These are phyloP conservation scores for Cataglyphis livida DNA, from an alignment of 2,888 invertebrate genomes.

Conservation along the genomic window DNA sequence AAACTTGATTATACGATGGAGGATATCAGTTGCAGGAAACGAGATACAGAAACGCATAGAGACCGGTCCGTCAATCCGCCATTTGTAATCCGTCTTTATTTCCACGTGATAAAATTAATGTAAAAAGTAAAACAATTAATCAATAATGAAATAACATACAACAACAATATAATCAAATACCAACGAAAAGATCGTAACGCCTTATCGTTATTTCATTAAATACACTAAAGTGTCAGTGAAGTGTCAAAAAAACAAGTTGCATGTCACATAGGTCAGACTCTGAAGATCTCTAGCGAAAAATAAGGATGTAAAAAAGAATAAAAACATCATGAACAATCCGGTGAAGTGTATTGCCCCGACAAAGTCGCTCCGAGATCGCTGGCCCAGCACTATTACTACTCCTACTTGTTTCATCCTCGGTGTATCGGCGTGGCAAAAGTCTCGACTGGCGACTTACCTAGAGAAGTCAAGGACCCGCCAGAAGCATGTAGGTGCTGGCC, in stretches of 20 bases:
- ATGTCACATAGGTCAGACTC: neutral
- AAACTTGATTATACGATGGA: neutral
- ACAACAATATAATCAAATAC: too few species aligned
- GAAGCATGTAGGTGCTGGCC: slow-evolving; percentile 54
- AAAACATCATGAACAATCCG: slow-evolving; percentile 25
- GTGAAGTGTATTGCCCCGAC: slow-evolving; percentile 2
- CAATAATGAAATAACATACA: neutral
- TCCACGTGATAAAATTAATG: neutral
- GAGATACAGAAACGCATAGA: neutral
- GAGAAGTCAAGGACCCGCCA: slow-evolving; percentile 63
- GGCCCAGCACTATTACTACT: slow-evolving; percentile 15
- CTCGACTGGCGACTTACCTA: slow-evolving; percentile 51
- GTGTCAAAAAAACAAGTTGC: neutral
- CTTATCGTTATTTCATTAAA: neutral
- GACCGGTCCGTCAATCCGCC: neutral
- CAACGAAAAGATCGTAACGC: neutral
- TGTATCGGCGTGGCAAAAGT: slow-evolving; percentile 54
- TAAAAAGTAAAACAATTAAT: neutral
- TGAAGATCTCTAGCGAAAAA: neutral
- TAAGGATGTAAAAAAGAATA: slow-evolving; percentile 38
- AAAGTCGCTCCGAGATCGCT: slow-evolving; percentile 36
- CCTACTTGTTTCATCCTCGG: slow-evolving; percentile 48
- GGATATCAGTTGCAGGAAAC: neutral
- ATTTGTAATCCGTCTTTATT: neutral
- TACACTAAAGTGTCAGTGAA: neutral